Base-by-base conservation (phyloP, 2,888 invertebrate species). In the Neelides folsomi region DNA sequence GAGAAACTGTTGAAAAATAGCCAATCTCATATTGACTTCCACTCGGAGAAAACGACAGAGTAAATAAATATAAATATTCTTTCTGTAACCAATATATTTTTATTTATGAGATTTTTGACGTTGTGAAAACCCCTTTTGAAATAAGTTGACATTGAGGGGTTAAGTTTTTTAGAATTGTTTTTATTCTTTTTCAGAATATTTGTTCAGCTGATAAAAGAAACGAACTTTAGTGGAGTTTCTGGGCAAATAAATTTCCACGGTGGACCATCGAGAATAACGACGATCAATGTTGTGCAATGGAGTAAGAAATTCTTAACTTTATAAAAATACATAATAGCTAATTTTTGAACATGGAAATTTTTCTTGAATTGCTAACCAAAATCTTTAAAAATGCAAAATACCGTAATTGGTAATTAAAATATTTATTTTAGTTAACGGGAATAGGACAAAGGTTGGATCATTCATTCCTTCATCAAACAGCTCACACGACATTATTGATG, bases 181-280 rank as follows among this genome's bases (percentile, higher is more conserved):
- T 15, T 15, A 39, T 39, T 39, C 15, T 39, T 39, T 70, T 71
- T 49, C 66, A 79, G 79, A 56, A 73, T 76, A 53, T 73, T 82
- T 44, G 77, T 79, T 2, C 71, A 77, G 13, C 71, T 80, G 12
- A 75, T 86, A 36, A 76, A 78, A 61, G 70, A 76, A 55, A 81
- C 81, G 0, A 77, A 82, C 65, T 86, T 85, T 67, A 68, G 76
- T 46, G 86, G 86, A 2, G 80, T 84, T 0, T 83, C 84, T 0
- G 86, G 86, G 0, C 72, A 76, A 53, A 80, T 86, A 5, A 76
- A 77, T 59, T 86, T 86, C 67, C 70, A 75, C 1, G 78, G 78
- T 1, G 82, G 82, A 0, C 79, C 82, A 1, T 81, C 84, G 3
- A 72, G 63, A 34, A 37, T 77, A 52, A 77, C 79, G 0, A 71